phyloP scores from a whole-genome alignment of 2,113 vertebrate species.

The Chaetura pelagica region DNA sequence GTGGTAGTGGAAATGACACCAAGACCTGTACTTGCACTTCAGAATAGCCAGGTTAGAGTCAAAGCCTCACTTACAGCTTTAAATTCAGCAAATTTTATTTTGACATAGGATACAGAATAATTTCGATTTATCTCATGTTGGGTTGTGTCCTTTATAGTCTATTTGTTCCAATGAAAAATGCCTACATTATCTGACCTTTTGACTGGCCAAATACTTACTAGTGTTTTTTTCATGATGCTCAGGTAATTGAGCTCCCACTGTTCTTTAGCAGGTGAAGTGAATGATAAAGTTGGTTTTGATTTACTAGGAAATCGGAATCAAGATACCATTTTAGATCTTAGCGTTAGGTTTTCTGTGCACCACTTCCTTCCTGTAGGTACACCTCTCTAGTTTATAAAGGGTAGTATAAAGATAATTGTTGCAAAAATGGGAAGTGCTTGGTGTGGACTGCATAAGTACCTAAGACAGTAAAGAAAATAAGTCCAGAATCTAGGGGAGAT shows the following conservation, averaged over 20 bases:
- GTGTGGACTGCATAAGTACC: neutral
- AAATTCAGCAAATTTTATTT: neutral
- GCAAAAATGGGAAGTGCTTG: neutral
- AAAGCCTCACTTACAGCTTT: neutral
- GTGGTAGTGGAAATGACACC: constrained; percentile 33
- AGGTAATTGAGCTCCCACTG: neutral
- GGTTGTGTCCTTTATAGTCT: neutral
- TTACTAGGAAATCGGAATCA: neutral
- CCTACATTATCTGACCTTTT: neutral
- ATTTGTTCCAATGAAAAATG: constrained; percentile 6
- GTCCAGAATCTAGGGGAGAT: neutral
- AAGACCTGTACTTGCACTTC: neutral
- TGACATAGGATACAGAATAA: constrained; percentile 19
- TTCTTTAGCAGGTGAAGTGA: constrained; percentile 61
- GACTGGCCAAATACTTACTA: neutral
- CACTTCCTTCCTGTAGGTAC: neutral
- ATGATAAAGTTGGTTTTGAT: constrained; percentile 41
- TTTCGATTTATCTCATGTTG: neutral
- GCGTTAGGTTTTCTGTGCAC: neutral
- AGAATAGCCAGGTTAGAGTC: constrained; percentile 47
- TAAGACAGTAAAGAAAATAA: neutral
- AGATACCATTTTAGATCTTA: neutral
- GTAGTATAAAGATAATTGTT: neutral
- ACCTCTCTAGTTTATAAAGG: neutral
- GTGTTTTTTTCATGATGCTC: neutral